Conservation (phyloP, 2,888 invertebrate genomes). For the Mycalesis mineus region DNA sequence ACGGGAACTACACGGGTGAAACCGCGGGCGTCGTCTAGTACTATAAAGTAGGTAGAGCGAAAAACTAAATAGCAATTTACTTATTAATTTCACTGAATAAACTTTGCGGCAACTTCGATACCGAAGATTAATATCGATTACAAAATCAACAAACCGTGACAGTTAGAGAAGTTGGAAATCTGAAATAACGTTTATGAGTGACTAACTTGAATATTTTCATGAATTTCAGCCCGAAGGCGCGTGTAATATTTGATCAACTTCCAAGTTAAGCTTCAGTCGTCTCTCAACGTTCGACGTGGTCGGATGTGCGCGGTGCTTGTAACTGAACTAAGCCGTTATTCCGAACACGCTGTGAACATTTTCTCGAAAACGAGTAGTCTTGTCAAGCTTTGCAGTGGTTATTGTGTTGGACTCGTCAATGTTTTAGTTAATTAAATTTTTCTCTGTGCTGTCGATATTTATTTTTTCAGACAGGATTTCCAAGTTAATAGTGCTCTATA, state of each 20-base stretch:
- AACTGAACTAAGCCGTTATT: conserved; percentile 36
- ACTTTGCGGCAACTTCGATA: neutral
- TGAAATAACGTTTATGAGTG: conserved; percentile 5
- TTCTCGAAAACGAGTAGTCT: conserved; percentile 6
- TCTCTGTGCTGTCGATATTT: conserved; percentile 11
- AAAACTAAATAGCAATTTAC: neutral
- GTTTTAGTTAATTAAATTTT: neutral
- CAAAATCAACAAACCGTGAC: neutral
- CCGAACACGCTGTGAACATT: conserved; percentile 33
- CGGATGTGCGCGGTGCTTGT: conserved; percentile 41
- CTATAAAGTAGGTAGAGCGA: neutral
- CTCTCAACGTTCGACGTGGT: conserved; percentile 42
- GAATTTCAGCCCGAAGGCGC: conserved; percentile 26
- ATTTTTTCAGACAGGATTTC: conserved; percentile 32
- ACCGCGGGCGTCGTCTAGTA: too few species aligned
- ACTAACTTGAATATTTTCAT: conserved; percentile 12
- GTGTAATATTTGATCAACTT: conserved; percentile 29
- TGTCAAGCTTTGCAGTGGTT: conserved; percentile 7
- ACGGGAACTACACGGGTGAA: too few species aligned
- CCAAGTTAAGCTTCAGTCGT: conserved; percentile 45
- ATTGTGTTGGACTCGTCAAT: neutral
- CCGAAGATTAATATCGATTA: neutral
- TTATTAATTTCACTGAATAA: neutral
- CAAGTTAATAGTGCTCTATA: conserved; percentile 43
- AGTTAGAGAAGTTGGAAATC: neutral